Percentiles rank a stretch among this genome's conserved stretches.
Conservation (phyloP, 2,113 vertebrate genomes). For the Channa argus region DNA sequence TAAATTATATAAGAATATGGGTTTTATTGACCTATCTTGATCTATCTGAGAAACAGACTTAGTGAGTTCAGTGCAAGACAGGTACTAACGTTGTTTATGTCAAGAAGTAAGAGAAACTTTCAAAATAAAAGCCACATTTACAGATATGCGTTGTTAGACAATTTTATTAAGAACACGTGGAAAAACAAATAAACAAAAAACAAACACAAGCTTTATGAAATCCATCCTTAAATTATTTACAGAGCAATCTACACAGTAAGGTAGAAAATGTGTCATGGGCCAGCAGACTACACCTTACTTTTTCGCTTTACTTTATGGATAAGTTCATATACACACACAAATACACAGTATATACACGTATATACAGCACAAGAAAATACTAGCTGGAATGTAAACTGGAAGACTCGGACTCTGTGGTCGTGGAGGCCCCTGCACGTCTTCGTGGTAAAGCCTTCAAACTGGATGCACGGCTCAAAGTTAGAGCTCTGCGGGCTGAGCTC, state of each 20-base stretch:
- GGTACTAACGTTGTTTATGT: conserved; percentile 24
- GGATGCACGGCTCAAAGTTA: conserved; percentile 92
- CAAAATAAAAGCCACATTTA: conserved; percentile 10
- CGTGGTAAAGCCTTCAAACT: conserved; percentile 95
- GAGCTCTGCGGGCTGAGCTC: conserved; percentile 92
- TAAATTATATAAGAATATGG: background rate
- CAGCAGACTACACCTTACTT: conserved; percentile 69
- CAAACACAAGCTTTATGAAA: background rate
- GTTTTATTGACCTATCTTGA: background rate
- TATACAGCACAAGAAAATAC: conserved; percentile 30
- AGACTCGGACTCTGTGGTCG: conserved; percentile 97
- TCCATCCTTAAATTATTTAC: conserved; percentile 58
- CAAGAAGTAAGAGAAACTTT: conserved; percentile 28
- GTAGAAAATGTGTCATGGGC: conserved; percentile 61
- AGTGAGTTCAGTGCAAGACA: background rate
- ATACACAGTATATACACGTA: conserved; percentile 18
- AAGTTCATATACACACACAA: conserved; percentile 10
- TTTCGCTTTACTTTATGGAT: conserved; percentile 25
- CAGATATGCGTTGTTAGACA: background rate
- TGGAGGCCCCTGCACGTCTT: conserved; percentile 91
- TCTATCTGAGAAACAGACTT: background rate
- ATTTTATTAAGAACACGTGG: conserved; percentile 71
- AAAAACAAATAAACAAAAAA: conserved; percentile 18
- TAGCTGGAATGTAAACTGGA: conserved; percentile 98
- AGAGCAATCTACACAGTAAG: conserved; percentile 30